Conservation (phyloP, 1,140 invertebrate genomes). For the Holotrichia oblita region DNA sequence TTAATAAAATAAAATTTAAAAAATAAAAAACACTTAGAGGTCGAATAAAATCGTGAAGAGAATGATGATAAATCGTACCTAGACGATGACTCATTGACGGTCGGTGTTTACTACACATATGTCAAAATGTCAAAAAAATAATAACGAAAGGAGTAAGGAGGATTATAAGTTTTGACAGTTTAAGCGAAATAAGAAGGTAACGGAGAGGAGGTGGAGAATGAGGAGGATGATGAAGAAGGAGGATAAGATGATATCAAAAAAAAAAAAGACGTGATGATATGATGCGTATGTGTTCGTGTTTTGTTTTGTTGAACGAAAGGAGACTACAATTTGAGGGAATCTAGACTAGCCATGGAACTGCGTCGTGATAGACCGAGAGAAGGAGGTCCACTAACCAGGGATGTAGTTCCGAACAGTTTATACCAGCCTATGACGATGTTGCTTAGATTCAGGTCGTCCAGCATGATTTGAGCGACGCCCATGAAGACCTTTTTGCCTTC, state of each 20-base stretch:
- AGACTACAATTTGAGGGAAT: conserved; percentile 68
- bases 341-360: conserved; percentile 76
- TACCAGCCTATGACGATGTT: conserved; percentile 99
- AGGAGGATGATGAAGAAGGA: neutral
- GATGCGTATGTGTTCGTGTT: neutral
- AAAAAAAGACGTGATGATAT: neutral
- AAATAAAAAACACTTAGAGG: neutral
- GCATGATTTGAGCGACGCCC: conserved; percentile 98
- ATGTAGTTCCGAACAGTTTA: conserved; percentile 97
- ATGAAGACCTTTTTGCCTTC: conserved; percentile 98
- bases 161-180: no score
- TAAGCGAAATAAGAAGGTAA: neutral
- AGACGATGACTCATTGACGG: neutral
- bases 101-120: neutral
- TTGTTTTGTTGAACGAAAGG: neutral
- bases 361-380: conserved; percentile 75
- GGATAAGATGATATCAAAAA: neutral
- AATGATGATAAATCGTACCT: conserved; percentile 5
- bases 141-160: no score
- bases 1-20: neutral
- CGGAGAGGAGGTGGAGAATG: neutral
- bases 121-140: no score
- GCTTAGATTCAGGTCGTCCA: conserved; percentile 96
- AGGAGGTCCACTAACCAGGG: conserved; percentile 88
- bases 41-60: neutral